Base-by-base conservation (phyloP, 2,113 vertebrate genomes). In the Amphiprion percula region DNA sequence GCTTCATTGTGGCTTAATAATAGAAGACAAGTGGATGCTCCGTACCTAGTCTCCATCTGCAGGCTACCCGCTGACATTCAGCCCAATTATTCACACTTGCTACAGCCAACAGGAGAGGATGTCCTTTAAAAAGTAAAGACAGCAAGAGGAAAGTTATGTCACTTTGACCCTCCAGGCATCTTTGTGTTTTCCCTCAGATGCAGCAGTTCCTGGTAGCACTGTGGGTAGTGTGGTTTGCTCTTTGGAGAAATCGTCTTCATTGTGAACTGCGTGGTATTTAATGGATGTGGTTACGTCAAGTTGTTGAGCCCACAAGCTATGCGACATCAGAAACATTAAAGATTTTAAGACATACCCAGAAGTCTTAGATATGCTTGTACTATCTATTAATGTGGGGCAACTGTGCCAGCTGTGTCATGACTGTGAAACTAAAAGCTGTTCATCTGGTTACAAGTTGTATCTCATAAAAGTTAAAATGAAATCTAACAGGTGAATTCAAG, bases 31-130 rank as follows among this genome's bases (percentile, higher is more conserved):
- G 79, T 59, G 77, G 73, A 77, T 79, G 78, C 80, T 87, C 75
- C 64, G 56, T 89, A 89, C 86, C 81, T 85, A 61, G 67, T 46
- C 68, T 85, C 83, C 83, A 82, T 85, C 85, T 85, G 77, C 87
- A 83, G 87, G 88, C 90, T 87, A 87, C 86, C 90, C 85, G 56
- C 86, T 94, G 92, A 94, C 91, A 92, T 95, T 94, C 91, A 92
- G 88, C 88, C 90, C 88, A 82, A 87, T 93, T 94, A 92, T 81
- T 88, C 89, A 93, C 92, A 90, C 87, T 92, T 89, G 90, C 85
- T 61, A 64, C 84, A 90, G 90, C 90, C 91, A 89, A 85, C 87
- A 91, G 89, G 88, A 82, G 74, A 90, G 67, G 21, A 74, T 90
- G 92, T 86, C 75, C 88, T 92, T 92, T 93, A 74, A 88, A 92